These are phyloP conservation scores for Magallana gigas DNA, from an alignment of 1,140 invertebrate species.

Conservation along the genomic window DNA sequence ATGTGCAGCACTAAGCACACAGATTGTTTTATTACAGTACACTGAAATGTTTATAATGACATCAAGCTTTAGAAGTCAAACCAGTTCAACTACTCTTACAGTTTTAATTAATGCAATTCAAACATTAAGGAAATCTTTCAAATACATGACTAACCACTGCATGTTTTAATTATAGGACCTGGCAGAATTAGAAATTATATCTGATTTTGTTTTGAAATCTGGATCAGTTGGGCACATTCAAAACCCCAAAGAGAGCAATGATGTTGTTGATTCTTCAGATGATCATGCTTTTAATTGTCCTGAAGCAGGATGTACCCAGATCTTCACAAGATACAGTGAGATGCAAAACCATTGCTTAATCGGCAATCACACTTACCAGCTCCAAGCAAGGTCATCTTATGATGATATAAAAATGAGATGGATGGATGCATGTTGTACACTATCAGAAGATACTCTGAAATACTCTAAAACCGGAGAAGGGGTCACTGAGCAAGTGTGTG, in stretches of 20 bases:
- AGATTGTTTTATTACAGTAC: too few species aligned
- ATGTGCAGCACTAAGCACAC: too few species aligned
- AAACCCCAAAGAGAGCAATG: not conserved
- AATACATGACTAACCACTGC: too few species aligned
- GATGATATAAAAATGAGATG: not conserved
- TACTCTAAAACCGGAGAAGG: not conserved
- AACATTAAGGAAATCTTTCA: too few species aligned
- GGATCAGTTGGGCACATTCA: not conserved
- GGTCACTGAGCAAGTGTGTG: not conserved
- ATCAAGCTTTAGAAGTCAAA: too few species aligned
- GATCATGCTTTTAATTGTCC: not conserved
- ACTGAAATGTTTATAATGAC: too few species aligned
- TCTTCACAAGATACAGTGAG: not conserved
- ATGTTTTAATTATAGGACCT: too few species aligned
- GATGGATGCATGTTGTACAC: not conserved
- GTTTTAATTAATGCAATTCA: too few species aligned
- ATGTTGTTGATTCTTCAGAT: too few species aligned
- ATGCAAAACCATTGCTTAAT: slow-evolving; percentile 10
- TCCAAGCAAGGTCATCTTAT: too few species aligned
- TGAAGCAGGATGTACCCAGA: not conserved
- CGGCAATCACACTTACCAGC: not conserved
- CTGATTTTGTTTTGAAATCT: not conserved
- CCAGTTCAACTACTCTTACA: too few species aligned
- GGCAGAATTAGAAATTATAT: too few species aligned
- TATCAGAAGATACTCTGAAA: not conserved